Percentiles rank a stretch among this genome's conserved stretches.
Evolutionary conservation across 2,113 vertebrate genomes (phyloP).

Genomic region (Plecturocebus donacophilus): DNA sequence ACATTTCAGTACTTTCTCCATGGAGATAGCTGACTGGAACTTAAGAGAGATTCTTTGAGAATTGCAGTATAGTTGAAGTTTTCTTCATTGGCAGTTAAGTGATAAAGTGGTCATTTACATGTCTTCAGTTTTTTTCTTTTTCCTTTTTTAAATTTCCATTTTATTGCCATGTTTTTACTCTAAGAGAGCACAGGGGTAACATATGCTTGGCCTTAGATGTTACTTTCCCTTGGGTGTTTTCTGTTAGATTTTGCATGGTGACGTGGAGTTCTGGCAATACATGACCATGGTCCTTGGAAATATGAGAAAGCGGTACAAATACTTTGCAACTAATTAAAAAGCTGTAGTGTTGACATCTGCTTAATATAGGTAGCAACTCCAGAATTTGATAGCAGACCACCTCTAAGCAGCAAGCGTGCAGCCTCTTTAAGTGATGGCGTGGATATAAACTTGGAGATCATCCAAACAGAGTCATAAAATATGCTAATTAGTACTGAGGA

Average conservation of each 20-base stretch:
- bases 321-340: slow-evolving; percentile 79
- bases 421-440: slow-evolving; percentile 78
- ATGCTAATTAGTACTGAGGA: slow-evolving; percentile 81
- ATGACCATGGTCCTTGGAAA: slow-evolving; percentile 47
- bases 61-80: background rate
- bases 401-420: slow-evolving; percentile 68
- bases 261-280: slow-evolving; percentile 58
- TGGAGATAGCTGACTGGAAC: background rate
- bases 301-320: slow-evolving; percentile 70
- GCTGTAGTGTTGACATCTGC: slow-evolving; percentile 75
- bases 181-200: background rate
- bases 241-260: slow-evolving; percentile 47
- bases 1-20: background rate
- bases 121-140: background rate
- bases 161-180: background rate
- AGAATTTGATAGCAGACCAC: slow-evolving; percentile 70
- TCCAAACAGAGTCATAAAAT: slow-evolving; percentile 84
- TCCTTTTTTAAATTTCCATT: background rate
- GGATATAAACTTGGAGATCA: slow-evolving; percentile 78
- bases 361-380: slow-evolving; percentile 77
- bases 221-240: background rate
- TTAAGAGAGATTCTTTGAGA: background rate
- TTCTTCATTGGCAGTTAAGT: background rate
- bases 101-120: background rate
- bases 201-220: background rate